Conservation (phyloP, 2,888 invertebrate genomes). For the Drosophila diplacantha region DNA sequence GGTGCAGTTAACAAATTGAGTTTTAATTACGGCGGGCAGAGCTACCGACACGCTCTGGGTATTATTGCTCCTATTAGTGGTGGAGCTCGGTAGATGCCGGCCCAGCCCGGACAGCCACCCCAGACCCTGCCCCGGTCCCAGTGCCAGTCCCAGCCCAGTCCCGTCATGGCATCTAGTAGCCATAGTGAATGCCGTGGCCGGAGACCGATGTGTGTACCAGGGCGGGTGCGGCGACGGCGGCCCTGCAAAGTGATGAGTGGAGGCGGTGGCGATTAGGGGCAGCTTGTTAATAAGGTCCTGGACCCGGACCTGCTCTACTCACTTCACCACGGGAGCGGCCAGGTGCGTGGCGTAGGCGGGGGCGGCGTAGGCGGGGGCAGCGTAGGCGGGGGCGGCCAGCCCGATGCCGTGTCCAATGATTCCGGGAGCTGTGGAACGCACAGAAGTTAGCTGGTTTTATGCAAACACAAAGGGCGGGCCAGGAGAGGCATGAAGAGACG, state of each 20-base stretch:
- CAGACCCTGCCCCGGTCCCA: neutral
- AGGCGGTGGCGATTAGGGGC: slow-evolving; percentile 34
- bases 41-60: slow-evolving; percentile 37
- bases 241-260: slow-evolving; percentile 51
- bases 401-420: slow-evolving; percentile 69
- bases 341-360: slow-evolving; percentile 70
- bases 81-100: slow-evolving; percentile 4
- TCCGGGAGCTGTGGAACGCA: slow-evolving; percentile 58
- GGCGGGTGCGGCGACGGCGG: slow-evolving; percentile 76
- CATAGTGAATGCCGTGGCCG: slow-evolving; percentile 77
- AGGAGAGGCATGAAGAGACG: slow-evolving; percentile 8
- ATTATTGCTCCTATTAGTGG: slow-evolving; percentile 39
- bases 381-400: slow-evolving; percentile 55
- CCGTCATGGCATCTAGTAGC: slow-evolving; percentile 63
- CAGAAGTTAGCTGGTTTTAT: slow-evolving; percentile 15
- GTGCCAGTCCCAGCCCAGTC: neutral
- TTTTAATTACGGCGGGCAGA: slow-evolving; percentile 44
- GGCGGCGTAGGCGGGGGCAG: slow-evolving; percentile 55
- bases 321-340: slow-evolving; percentile 75
- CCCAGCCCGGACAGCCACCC: neutral
- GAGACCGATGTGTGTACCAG: slow-evolving; percentile 77
- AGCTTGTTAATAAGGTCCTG: slow-evolving; percentile 43
- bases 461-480: slow-evolving; percentile 2
- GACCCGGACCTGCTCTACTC: slow-evolving; percentile 46
- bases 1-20: slow-evolving; percentile 34